A percentile compares a stretch with the other conserved stretches of the same genome.
Evolutionary conservation across 2,113 vertebrate genomes (phyloP).

Genomic region (Festucalex cinctus): DNA sequence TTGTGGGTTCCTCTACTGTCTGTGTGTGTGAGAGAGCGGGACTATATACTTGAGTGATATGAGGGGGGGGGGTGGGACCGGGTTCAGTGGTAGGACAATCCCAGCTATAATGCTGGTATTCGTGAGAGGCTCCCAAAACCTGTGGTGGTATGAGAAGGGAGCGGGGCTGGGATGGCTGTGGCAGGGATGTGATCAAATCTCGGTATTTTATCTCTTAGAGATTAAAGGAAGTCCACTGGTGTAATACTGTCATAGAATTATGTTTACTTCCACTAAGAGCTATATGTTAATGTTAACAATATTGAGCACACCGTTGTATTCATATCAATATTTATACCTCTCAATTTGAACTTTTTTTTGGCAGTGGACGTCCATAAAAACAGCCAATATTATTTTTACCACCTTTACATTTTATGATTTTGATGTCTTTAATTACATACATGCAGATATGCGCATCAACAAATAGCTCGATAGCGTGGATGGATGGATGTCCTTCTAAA

Average conservation of each 20-base stretch:
- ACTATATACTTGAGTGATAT: conserved; percentile 28
- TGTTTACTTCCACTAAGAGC: neutral
- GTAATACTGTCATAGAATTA: conserved; percentile 8
- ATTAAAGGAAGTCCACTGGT: neutral
- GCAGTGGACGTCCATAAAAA: no score
- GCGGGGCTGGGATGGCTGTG: conserved; percentile 12
- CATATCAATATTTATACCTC: no score
- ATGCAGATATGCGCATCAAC: no score
- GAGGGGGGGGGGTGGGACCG: conserved; percentile 58
- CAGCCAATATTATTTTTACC: no score
- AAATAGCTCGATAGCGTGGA: no score
- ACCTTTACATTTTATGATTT: no score
- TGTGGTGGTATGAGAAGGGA: conserved; percentile 35
- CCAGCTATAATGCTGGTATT: conserved; percentile 76
- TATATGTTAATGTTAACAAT: neutral
- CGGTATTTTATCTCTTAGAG: conserved; percentile 26
- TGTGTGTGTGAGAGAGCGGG: conserved; percentile 30
- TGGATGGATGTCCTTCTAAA: no score
- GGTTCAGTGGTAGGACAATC: conserved; percentile 73
- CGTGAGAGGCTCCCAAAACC: conserved; percentile 70
- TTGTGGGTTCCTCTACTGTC: conserved; percentile 20
- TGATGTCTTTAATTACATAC: no score
- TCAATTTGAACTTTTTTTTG: no score
- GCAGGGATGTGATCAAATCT: conserved; percentile 30
- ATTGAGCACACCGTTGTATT: no score